Conservation (phyloP, 2,113 vertebrate genomes). For the Calyptommatus sinebrachiatus region DNA sequence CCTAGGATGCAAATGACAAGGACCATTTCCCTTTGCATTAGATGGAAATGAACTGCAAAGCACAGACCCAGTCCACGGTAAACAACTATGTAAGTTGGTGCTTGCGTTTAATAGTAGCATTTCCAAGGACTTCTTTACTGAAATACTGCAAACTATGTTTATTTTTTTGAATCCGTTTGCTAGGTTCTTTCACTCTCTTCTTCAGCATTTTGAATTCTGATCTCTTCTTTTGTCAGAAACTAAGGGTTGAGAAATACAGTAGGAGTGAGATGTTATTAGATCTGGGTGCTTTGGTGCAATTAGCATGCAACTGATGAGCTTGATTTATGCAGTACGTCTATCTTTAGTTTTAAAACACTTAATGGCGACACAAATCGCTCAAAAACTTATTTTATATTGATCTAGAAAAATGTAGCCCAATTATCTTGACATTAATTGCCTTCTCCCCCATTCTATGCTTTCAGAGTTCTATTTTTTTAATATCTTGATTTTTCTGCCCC, state of each 20-base stretch:
- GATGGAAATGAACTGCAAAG: no score
- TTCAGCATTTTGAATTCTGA: not conserved
- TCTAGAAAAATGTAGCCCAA: constrained; percentile 42
- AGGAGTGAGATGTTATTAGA: constrained; percentile 19
- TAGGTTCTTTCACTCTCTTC: not conserved
- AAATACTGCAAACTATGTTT: not conserved
- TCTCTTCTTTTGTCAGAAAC: not conserved
- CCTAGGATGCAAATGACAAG: no score
- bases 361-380: constrained; percentile 42
- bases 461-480: constrained; percentile 10
- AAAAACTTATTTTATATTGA: constrained; percentile 42
- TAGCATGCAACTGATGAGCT: constrained; percentile 48
- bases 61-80: not conserved
- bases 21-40: no score
- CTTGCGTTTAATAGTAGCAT: not conserved
- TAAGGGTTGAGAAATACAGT: not conserved
- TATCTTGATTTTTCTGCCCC: not conserved
- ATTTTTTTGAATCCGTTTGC: not conserved
- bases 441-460: constrained; percentile 38
- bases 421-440: constrained; percentile 61
- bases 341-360: constrained; percentile 52
- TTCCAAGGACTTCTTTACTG: not conserved
- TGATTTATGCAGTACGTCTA: constrained; percentile 50
- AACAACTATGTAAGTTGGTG: not conserved
- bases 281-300: constrained; percentile 42